Conservation (phyloP, 2,113 vertebrate species). For the Pituophis catenifer region DNA sequence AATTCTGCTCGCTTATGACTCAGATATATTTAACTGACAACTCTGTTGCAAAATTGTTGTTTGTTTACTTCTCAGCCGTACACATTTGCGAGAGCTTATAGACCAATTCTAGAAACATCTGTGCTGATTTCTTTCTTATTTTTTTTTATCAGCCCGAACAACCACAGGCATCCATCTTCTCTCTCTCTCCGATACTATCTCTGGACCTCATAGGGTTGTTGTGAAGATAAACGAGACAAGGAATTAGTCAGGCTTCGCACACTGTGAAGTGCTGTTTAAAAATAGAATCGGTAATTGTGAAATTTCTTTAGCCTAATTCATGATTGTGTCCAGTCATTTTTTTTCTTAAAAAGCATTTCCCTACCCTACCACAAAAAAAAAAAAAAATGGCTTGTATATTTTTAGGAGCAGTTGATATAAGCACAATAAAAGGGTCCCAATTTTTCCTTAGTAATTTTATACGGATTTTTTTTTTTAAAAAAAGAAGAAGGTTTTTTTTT, state of each 20-base stretch:
- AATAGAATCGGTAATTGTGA: neutral
- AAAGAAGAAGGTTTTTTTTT: neutral
- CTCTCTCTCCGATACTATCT: neutral
- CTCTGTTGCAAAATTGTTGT: neutral
- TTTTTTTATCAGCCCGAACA: neutral
- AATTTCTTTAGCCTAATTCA: neutral
- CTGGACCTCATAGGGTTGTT: neutral
- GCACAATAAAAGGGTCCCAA: neutral
- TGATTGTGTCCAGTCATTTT: neutral
- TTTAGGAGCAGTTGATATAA: neutral
- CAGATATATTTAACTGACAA: neutral
- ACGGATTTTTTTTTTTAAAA: neutral
- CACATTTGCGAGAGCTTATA: neutral
- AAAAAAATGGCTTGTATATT: neutral
- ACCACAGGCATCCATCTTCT: neutral
- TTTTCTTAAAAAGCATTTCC: neutral
- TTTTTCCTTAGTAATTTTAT: neutral
- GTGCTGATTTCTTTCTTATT: neutral
- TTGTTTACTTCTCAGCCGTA: neutral
- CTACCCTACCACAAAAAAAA: neutral
- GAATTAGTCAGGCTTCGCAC: neutral
- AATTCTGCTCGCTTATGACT: slow-evolving; percentile 27
- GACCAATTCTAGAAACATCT: neutral
- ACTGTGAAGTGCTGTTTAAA: neutral
- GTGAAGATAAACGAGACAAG: neutral